Base-by-base conservation (phyloP, 1,140 invertebrate genomes). In the Zaprionus vittiger region DNA sequence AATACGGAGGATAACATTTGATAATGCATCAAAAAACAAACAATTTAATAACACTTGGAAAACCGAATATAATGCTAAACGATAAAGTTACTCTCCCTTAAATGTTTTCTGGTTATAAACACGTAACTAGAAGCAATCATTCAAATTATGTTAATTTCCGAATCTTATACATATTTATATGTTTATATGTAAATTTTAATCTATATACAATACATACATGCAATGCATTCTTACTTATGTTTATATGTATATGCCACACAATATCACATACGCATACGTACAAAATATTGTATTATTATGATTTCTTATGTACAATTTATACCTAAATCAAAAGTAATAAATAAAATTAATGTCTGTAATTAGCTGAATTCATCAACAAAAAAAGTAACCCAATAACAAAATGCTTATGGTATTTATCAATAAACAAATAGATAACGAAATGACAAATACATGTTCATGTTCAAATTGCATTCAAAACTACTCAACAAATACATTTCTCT, bases 391-490 rank as follows among this genome's bases (percentile, higher is more conserved):
- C 66, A 78, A 83, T 76, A 77, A 81, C 64, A 56, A 73, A 65
- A 73, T 83, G 70, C 86, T 79, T 79, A 77, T 66, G 57, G 57
- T 76, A 76, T 76, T 76, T 76, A 76, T 76, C 61, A 66, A 76
- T 76, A 76, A 72, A 87, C 60, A 74, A 87, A 87, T 87, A 87
- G 83, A 82, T 80, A 83, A 77, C 70, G 62, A 83, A 87, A 85
- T 73, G 57, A 76, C 81, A 79, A 69, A 82, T 69, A 80, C 70
- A 78, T 87, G 83, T 80, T 86, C 83, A 87, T 87, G 69, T 83
- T 83, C 83, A 68, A 77, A 68, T 77, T 77, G 73, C 77, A 76
- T 72, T 65, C 5, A 80, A 66, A 83, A 75, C 59, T 73, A 73
- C 59, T 73, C 41, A 72, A 77, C 31, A 75, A 75, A 65, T 59